Evolutionary conservation across 35 echinoderm and acorn worm genomes (phyloP).

Genomic region (Apostichopus parvimensis): DNA sequence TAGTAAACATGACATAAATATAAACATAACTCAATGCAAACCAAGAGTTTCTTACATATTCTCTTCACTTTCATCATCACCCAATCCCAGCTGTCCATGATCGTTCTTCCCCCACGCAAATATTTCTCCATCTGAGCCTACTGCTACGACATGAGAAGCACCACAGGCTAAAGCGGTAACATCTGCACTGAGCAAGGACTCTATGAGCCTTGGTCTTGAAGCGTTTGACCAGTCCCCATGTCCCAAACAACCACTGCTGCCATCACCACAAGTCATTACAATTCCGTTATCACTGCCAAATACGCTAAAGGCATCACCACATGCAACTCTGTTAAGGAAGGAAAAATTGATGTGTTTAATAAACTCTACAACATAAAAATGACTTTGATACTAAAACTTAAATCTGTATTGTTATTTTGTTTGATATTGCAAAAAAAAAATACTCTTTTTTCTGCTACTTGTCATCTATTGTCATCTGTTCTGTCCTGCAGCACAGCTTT

Average conservation of each 20-base stretch:
- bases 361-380: neutral
- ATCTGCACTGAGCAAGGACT: conserved; percentile 91
- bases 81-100: conserved; percentile 81
- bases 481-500: no score
- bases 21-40: no score
- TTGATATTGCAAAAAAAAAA: no score
- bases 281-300: conserved; percentile 99
- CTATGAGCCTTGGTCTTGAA: conserved; percentile 92
- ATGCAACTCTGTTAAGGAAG: conserved; percentile 69
- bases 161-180: conserved; percentile 96
- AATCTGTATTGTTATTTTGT: no score
- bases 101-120: conserved; percentile 91
- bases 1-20: no score
- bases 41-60: conserved; percentile 63
- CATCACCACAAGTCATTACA: conserved; percentile 99
- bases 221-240: conserved; percentile 93
- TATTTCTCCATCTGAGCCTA: conserved; percentile 91
- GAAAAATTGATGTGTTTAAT: neutral
- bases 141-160: conserved; percentile 86
- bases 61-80: conserved; percentile 76
- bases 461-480: no score
- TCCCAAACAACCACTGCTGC: conserved; percentile 90
- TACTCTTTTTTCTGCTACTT: no score
- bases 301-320: conserved; percentile 94
- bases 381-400: neutral